These are phyloP conservation scores for Odontocerum albicorne DNA, from an alignment of 2,888 invertebrate species.

Conservation along the genomic window DNA sequence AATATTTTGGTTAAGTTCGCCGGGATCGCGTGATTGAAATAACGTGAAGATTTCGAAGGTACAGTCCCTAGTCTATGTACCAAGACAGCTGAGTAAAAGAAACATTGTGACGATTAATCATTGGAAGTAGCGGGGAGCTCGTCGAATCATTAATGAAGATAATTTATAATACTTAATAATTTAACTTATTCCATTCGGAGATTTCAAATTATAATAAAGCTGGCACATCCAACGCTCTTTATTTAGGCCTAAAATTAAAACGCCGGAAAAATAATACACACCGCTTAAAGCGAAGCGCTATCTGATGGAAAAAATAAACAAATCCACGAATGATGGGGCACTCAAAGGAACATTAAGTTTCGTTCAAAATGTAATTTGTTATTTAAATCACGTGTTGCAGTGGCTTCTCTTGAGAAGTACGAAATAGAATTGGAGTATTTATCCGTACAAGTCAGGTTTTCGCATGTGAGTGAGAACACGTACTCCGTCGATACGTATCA, in stretches of 20 bases:
- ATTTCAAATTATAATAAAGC: slow-evolving; percentile 16
- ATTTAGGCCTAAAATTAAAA: slow-evolving; percentile 2
- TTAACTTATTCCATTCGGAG: slow-evolving; percentile 20
- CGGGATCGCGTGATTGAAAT: too few relatives aligned
- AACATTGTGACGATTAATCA: slow-evolving; percentile 17
- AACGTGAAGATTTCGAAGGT: too few relatives aligned
- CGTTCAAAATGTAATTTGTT: slow-evolving; percentile 31
- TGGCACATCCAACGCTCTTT: slow-evolving; percentile 1
- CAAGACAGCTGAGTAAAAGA: slow-evolving; percentile 6
- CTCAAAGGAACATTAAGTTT: slow-evolving; percentile 28
- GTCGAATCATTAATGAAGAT: slow-evolving; percentile 23
- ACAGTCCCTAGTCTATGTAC: too few relatives aligned
- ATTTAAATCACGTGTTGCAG: slow-evolving; percentile 29
- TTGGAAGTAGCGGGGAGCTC: slow-evolving; percentile 2
- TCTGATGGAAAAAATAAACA: slow-evolving; percentile 23
- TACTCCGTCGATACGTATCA: neutral
- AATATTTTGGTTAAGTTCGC: too few relatives aligned
- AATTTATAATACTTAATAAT: slow-evolving; percentile 19
- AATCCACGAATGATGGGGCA: slow-evolving; percentile 17
- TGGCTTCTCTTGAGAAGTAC: slow-evolving; percentile 8
- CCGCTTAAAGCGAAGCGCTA: slow-evolving; percentile 3
- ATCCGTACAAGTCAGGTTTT: neutral
- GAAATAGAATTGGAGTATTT: slow-evolving; percentile 1
- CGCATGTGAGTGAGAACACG: slow-evolving; percentile 1
- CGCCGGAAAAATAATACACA: slow-evolving; percentile 8